Base-by-base conservation (phyloP, 2,888 invertebrate genomes). In the Archips crataeganus region DNA sequence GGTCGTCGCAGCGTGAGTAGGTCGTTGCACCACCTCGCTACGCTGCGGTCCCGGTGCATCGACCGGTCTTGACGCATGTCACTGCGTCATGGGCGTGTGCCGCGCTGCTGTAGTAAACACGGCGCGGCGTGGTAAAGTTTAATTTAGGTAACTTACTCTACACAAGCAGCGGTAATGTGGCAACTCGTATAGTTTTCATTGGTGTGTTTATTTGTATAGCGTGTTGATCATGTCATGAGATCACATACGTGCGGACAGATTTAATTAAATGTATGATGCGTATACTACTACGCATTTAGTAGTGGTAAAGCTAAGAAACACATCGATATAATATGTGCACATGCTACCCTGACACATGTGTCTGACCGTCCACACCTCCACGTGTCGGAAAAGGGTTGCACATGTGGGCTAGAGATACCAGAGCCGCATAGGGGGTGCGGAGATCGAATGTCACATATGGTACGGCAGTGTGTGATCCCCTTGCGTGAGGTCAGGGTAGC, bases 321-420 rank as follows among this genome's bases (percentile, higher is more conserved):
- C 74, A 70, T 60, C 15, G 60, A 70, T 51, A 49, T 47, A 68
- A 36, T 54, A 64, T 65, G 45, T 70, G 54, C 69, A 73, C 72
- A 72, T 72, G 67, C 72, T n/a, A 67, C 67, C 67, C 1, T 68
- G 73, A 73, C 68, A 68, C 65, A 70, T 74, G 65, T 65, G 65
- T 74, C 69, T 65, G 64, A 47, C 47, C 47, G 70, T 70, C 54
- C 74, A 62, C 64, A 74, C n/a, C n/a, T 74, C 78, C 86, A 88
- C 87, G 88, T 89, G 89, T 86, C 84, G 79, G 85, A 89, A 74
- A 94, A 94, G 94, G 94, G 94, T 94, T 94, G 91, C 91, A 91
- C 94, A 93, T 94, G 94, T 94, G 92, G 90, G 92, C 92, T 93
- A 91, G 84, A 87, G 89, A 88, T 89, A 94, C 93, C 85, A 94